These are phyloP conservation scores for Drosophila equinoxialis DNA, from an alignment of 1,140 invertebrate genomes.

Conservation along the genomic window DNA sequence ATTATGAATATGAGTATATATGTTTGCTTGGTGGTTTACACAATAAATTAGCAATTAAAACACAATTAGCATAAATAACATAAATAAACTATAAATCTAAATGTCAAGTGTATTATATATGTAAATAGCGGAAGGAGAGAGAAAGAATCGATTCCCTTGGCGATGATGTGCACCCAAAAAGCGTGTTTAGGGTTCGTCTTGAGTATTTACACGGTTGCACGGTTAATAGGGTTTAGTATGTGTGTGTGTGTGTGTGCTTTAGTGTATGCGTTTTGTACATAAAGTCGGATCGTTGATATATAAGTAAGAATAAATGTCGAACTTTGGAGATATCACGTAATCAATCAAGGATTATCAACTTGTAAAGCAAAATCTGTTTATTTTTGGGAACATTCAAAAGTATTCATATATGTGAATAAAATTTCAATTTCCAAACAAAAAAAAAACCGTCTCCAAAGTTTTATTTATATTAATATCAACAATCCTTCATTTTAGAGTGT, in stretches of 20 bases:
- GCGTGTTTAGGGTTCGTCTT: conserved; percentile 24
- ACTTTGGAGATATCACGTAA: neutral
- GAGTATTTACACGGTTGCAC: conserved; percentile 28
- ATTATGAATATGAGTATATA: neutral
- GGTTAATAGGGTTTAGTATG: conserved; percentile 25
- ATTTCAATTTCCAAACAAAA: too few relatives aligned
- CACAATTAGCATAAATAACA: neutral
- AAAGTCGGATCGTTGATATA: neutral
- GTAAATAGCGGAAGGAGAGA: conserved; percentile 1
- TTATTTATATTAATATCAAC: neutral
- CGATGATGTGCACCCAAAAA: conserved; percentile 22
- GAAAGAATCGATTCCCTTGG: conserved; percentile 3
- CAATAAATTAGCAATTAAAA: neutral
- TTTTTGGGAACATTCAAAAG: too few relatives aligned
- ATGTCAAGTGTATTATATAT: neutral
- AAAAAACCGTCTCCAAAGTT: neutral
- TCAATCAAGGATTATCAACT: neutral
- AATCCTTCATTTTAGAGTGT: neutral
- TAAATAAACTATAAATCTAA: neutral
- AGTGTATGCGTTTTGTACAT: neutral
- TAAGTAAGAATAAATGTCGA: neutral
- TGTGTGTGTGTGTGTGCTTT: conserved; percentile 5
- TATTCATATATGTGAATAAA: too few relatives aligned
- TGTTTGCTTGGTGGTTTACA: neutral
- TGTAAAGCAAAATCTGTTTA: too few relatives aligned